Conservation (phyloP, 2,888 invertebrate genomes). For the Amphipyra tragopoginis region DNA sequence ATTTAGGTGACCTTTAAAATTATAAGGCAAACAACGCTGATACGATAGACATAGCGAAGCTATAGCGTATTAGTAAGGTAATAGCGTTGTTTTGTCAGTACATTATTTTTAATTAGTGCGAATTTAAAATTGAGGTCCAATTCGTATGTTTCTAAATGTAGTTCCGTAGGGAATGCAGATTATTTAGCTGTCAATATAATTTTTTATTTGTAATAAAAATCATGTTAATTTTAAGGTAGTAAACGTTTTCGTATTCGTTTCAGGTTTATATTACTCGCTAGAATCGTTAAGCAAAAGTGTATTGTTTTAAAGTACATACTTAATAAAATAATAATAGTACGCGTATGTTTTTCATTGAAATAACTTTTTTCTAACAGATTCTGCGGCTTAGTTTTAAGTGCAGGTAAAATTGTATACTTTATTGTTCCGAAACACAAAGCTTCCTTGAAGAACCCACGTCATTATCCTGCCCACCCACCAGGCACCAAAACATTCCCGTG, state of each 20-base stretch:
- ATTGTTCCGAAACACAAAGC: slow-evolving; percentile 73
- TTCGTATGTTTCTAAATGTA: slow-evolving; percentile 85
- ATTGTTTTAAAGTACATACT: slow-evolving; percentile 85
- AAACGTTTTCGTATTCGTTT: slow-evolving; percentile 82
- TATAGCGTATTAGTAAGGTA: slow-evolving; percentile 60
- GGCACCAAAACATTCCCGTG: slow-evolving; percentile 83
- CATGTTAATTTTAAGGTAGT: slow-evolving; percentile 86
- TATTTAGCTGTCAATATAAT: slow-evolving; percentile 71
- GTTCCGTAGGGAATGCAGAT: slow-evolving; percentile 75
- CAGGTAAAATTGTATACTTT: slow-evolving; percentile 72
- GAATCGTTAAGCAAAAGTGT: slow-evolving; percentile 87
- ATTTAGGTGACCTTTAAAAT: slow-evolving; percentile 65
- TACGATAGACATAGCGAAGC: slow-evolving; percentile 60
- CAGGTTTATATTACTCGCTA: slow-evolving; percentile 87
- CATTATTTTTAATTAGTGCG: slow-evolving; percentile 81
- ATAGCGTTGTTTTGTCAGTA: slow-evolving; percentile 66
- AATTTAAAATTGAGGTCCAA: slow-evolving; percentile 89
- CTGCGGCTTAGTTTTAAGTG: slow-evolving; percentile 64
- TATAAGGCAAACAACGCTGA: slow-evolving; percentile 60
- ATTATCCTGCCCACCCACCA: slow-evolving; percentile 82
- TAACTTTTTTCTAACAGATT: slow-evolving; percentile 49
- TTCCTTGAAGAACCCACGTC: slow-evolving; percentile 87
- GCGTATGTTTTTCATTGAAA: slow-evolving; percentile 68
- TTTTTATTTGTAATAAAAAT: slow-evolving; percentile 82
- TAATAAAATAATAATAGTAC: slow-evolving; percentile 82